phyloP scores from a whole-genome alignment of 1,140 invertebrate genomes.

The Heliconius congener region DNA sequence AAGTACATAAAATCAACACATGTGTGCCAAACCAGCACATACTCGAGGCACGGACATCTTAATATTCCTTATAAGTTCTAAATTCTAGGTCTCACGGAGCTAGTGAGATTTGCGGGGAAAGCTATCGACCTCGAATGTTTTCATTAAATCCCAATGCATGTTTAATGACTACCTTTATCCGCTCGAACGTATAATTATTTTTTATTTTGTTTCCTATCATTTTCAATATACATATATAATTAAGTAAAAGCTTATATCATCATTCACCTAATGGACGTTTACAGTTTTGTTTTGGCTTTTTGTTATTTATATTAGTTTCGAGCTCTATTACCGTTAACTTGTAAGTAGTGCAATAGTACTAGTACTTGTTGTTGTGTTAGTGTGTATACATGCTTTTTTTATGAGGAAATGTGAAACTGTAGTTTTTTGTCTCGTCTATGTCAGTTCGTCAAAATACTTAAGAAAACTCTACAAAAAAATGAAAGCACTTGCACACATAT shows the following conservation, averaged over 20 bases:
- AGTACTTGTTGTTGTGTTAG: no score
- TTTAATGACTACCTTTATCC: slow-evolving; percentile 30
- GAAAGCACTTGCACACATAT: no score
- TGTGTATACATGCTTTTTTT: no score
- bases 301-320: background rate
- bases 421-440: no score
- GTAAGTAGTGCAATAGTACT: no score
- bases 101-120: slow-evolving; percentile 45
- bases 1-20: background rate
- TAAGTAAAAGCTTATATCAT: background rate
- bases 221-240: background rate
- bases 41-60: slow-evolving; percentile 26
- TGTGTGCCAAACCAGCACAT: slow-evolving; percentile 9
- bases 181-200: background rate
- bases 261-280: background rate
- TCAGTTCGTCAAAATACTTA: no score
- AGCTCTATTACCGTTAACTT: no score
- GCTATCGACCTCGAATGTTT: slow-evolving; percentile 41
- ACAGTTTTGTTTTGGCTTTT: slow-evolving; percentile 4
- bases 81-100: slow-evolving; percentile 44
- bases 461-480: no score
- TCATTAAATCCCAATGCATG: slow-evolving; percentile 41
- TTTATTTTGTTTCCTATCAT: slow-evolving; percentile 8
- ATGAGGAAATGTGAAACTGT: no score
- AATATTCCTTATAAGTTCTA: slow-evolving; percentile 49